phyloP scores from a whole-genome alignment of 2,797 vertebrate genomes.

The Echiichthys vipera region DNA sequence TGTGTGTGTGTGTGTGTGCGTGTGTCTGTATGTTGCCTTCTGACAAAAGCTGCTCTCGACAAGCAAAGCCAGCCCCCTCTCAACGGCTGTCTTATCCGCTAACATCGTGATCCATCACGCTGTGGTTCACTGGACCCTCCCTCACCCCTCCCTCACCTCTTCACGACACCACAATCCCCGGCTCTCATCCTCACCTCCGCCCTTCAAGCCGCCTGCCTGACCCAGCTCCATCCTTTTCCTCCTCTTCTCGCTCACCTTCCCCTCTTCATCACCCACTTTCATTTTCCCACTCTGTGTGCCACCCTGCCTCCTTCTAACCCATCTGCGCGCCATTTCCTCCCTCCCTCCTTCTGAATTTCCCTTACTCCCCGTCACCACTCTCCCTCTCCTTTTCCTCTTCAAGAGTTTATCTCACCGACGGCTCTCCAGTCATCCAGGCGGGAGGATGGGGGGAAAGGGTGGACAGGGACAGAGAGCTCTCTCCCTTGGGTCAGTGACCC shows the following conservation, averaged over 20 bases:
- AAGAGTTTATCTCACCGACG: conserved; percentile 65
- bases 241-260: conserved; percentile 52
- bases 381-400: conserved; percentile 35
- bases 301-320: conserved; percentile 42
- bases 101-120: conserved; percentile 77
- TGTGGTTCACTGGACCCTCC: conserved; percentile 56
- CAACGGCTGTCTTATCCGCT: conserved; percentile 70
- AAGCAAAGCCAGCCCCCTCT: conserved; percentile 64
- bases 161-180: conserved; percentile 11
- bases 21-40: conserved; percentile 37
- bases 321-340: conserved; percentile 45
- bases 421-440: conserved; percentile 53
- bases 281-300: conserved; percentile 35
- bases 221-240: conserved; percentile 43
- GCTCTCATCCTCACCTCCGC: conserved; percentile 62
- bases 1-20: conserved; percentile 21
- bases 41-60: conserved; percentile 71
- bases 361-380: conserved; percentile 23
- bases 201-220: conserved; percentile 52
- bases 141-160: background rate
- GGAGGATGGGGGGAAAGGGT: no score
- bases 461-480: conserved; percentile 60
- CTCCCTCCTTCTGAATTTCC: conserved; percentile 19
- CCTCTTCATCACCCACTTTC: conserved; percentile 43
- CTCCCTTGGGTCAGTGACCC: conserved; percentile 70